Conservation (phyloP, 2,888 invertebrate species). For the Eupeodes luniger region DNA sequence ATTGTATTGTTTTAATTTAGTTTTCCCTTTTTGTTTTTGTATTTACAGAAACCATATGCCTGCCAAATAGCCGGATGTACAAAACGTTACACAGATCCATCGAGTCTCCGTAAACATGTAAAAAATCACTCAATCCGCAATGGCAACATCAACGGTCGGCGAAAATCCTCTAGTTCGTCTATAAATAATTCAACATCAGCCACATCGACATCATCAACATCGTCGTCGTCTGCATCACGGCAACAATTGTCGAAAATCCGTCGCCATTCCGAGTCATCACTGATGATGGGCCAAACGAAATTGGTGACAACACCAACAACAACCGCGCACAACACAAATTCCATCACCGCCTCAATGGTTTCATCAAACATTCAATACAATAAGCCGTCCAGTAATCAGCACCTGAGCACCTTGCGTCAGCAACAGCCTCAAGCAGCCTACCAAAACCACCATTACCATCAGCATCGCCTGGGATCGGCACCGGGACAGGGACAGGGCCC, state of each 20-base stretch:
- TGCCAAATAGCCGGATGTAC: constrained; percentile 94
- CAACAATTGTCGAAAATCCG: constrained; percentile 78
- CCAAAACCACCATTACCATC: constrained; percentile 17
- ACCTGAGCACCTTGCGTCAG: constrained; percentile 50
- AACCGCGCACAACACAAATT: constrained; percentile 60
- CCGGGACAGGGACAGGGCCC: constrained; percentile 37
- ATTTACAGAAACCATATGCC: constrained; percentile 94
- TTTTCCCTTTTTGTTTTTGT: background rate
- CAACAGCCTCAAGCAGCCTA: constrained; percentile 68
- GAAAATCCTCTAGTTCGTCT: constrained; percentile 81
- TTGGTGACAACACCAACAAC: constrained; percentile 64
- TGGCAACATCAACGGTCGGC: constrained; percentile 80
- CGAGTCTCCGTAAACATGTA: constrained; percentile 95
- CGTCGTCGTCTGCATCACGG: constrained; percentile 43
- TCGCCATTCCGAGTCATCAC: constrained; percentile 82
- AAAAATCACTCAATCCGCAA: constrained; percentile 88
- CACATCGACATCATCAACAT: constrained; percentile 37
- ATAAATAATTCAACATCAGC: constrained; percentile 66
- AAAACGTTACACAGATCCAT: constrained; percentile 97
- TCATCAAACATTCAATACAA: constrained; percentile 76
- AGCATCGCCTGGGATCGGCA: constrained; percentile 5
- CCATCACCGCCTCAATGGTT: constrained; percentile 59
- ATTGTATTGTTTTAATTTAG: background rate
- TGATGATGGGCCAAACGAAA: constrained; percentile 61
- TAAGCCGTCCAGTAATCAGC: constrained; percentile 63